A percentile compares a stretch with the other conserved stretches of the same genome.
These are phyloP conservation scores for Entomyzon cyanotis DNA, from an alignment of 2,113 vertebrate genomes.

Conservation along the genomic window DNA sequence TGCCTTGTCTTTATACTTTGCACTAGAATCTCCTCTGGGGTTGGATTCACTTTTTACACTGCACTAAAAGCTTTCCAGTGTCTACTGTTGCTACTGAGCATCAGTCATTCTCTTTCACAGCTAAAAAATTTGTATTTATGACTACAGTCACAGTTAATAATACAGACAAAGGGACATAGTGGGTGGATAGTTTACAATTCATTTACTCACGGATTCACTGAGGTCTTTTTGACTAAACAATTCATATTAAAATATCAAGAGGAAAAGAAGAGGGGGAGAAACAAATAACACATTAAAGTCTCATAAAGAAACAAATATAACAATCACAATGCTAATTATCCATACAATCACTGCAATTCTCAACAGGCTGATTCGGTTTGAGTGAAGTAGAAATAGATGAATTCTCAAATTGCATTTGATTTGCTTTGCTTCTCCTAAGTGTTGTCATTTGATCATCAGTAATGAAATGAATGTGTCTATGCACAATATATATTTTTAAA, in stretches of 20 bases:
- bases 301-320: conserved; percentile 23
- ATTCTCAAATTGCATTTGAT: not conserved
- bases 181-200: not conserved
- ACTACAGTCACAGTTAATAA: not conserved
- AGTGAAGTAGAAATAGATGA: conserved; percentile 11
- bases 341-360: not conserved
- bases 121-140: not conserved
- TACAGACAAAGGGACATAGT: not conserved
- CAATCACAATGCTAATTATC: conserved; percentile 41
- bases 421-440: not conserved
- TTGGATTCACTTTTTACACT: not conserved
- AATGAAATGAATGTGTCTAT: not conserved
- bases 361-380: not conserved
- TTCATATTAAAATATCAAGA: conserved; percentile 34
- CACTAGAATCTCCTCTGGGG: not conserved
- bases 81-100: not conserved
- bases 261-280: not conserved
- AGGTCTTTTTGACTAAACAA: conserved; percentile 22
- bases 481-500: not conserved
- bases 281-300: not conserved
- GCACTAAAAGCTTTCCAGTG: not conserved
- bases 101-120: not conserved
- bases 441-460: not conserved
- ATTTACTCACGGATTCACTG: not conserved
- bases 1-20: not conserved